Evolutionary conservation across 53 echinoderm and acorn worm species (phyloP).

Genomic region (Echinarachnius parma): DNA sequence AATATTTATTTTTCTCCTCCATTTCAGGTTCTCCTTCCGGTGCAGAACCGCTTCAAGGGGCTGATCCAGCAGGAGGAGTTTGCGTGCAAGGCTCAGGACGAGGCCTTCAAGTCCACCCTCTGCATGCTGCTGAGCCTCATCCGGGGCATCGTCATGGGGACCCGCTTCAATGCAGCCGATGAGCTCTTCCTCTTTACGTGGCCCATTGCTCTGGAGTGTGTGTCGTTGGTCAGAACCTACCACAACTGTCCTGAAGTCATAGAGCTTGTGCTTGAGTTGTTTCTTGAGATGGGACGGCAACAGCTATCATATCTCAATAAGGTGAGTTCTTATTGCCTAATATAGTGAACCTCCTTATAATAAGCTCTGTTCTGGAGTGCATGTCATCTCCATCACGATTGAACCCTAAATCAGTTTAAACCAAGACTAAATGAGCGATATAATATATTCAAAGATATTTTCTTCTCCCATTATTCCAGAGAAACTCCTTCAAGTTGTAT

Average conservation of each 20-base stretch:
- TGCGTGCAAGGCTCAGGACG: constrained; percentile 58
- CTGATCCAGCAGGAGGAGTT: constrained; percentile 85
- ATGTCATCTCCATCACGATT: too few species aligned
- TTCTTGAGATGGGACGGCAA: constrained; percentile 78
- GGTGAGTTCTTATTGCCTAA: too few species aligned
- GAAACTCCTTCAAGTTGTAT: constrained; percentile 74
- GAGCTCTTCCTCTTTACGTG: constrained; percentile 68
- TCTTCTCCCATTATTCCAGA: too few species aligned
- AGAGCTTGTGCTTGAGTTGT: constrained; percentile 73
- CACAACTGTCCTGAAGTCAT: constrained; percentile 78
- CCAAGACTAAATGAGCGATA: not conserved
- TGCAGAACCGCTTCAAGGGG: constrained; percentile 76
- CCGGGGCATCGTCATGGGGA: constrained; percentile 77
- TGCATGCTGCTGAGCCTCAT: constrained; percentile 69
- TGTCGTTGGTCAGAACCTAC: constrained; percentile 77
- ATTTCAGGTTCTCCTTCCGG: constrained; percentile 76
- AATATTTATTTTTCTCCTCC: not conserved
- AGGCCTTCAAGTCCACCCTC: constrained; percentile 59
- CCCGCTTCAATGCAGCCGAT: constrained; percentile 62
- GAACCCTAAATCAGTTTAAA: too few species aligned
- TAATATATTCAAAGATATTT: too few species aligned
- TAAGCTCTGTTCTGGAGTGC: too few species aligned
- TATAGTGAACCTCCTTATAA: too few species aligned
- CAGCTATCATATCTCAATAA: constrained; percentile 80
- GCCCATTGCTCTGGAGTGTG: constrained; percentile 80